phyloP scores from a whole-genome alignment of 2,888 invertebrate genomes.

The Altica lythri region DNA sequence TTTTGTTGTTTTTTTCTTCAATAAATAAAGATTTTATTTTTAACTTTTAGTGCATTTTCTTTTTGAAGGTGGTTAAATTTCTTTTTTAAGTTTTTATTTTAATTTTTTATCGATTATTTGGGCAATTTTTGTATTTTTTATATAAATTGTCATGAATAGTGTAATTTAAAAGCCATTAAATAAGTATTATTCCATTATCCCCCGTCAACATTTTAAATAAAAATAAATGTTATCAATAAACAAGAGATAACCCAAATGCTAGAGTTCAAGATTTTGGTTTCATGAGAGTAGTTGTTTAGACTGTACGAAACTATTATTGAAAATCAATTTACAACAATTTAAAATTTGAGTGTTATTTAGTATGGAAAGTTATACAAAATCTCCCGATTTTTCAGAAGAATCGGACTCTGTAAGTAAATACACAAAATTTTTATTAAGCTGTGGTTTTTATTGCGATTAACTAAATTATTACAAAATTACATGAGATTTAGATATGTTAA shows the following conservation, averaged over 20 bases:
- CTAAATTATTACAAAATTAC: neutral
- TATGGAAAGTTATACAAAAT: conserved; percentile 40
- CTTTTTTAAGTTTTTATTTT: too few species aligned
- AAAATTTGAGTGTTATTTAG: neutral
- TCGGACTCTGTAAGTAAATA: conserved; percentile 35
- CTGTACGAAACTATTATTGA: neutral
- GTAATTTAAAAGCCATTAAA: neutral
- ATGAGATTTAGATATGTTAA: neutral
- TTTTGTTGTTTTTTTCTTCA: too few species aligned
- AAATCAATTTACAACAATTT: neutral
- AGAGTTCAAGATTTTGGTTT: neutral
- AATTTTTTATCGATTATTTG: too few species aligned
- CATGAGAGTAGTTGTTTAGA: neutral
- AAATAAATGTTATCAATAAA: neutral
- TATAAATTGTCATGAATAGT: too few species aligned
- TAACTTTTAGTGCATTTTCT: too few species aligned
- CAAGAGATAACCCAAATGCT: neutral
- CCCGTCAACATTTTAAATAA: neutral
- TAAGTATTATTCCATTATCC: neutral
- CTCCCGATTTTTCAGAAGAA: conserved; percentile 35
- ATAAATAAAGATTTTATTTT: too few species aligned
- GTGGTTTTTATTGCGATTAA: neutral
- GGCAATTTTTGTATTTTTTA: too few species aligned
- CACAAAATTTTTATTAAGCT: neutral
- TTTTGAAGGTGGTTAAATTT: too few species aligned